Base-by-base conservation (phyloP, 2,797 vertebrate genomes). In the Ispidina lecontei region DNA sequence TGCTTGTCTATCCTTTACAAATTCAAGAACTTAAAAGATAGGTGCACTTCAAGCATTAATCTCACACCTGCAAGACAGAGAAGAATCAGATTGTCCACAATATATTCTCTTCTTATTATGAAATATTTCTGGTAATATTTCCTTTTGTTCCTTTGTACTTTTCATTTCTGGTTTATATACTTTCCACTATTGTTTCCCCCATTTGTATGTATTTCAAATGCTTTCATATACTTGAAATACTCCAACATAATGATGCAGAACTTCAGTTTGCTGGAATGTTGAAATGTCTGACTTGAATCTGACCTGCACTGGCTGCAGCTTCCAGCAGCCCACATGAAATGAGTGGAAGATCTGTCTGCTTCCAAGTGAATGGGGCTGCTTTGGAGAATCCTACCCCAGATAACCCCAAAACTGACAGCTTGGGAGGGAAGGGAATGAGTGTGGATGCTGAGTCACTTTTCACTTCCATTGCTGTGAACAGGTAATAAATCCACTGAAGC, bases 161-260 rank as follows among this genome's bases (percentile, higher is more conserved):
- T 37, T 76, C 23, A 39, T 33, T 63, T 64, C 35, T 80, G 35
- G 33, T 77, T 88, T 77, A 80, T 65, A 77, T 21, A 19, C 89
- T 91, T 77, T 55, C 17, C 26, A 85, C 4, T 69, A 77, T 62
- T 59, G 37, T 76, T 14, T 74, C 10, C 7, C 22, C 23, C 6
- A 43, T 65, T 43, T 83, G n/a, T 79, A 28, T 21, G 23, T 70
- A 56, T 87, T 68, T 90, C 31, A 85, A 21, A 55, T 68, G 43
- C 72, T 82, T 93, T 76, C 37, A 15, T 43, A 14, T 72, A n/a
- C 63, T 73, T 89, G 47, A 92, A 90, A 79, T 91, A 52, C 60
- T 84, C 79, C 54, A 83, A 23, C 26, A 58, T 51, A 82, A 68
- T 41, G 67, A 82, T 71, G 73, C 65, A 91, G 54, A 87, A 64